Evolutionary conservation across 2,113 vertebrate genomes (phyloP).

Genomic region (Phainopepla nitens): DNA sequence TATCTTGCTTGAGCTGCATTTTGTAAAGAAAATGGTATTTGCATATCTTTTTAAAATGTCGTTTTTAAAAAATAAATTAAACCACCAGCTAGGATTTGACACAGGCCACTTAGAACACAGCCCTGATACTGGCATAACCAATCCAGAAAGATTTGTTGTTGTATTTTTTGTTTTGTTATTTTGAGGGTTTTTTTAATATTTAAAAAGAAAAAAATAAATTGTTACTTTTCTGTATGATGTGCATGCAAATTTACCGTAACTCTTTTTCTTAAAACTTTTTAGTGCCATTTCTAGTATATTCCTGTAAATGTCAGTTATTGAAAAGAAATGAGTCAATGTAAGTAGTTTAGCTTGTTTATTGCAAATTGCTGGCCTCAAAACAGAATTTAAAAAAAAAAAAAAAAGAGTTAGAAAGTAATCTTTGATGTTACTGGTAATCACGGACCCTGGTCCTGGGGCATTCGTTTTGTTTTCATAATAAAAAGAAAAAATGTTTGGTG

Average conservation of each 20-base stretch:
- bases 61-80: constrained; percentile 11
- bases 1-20: constrained; percentile 22
- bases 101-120: neutral
- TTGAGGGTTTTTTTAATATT: constrained; percentile 82
- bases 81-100: neutral
- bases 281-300: constrained; percentile 86
- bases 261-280: constrained; percentile 86
- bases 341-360: constrained; percentile 82
- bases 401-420: constrained; percentile 74
- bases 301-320: constrained; percentile 85
- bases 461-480: constrained; percentile 94
- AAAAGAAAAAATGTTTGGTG: constrained; percentile 72
- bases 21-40: constrained; percentile 29
- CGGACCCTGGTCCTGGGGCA: constrained; percentile 82
- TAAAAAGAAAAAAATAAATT: constrained; percentile 54
- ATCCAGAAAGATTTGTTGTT: constrained; percentile 42
- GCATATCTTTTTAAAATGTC: constrained; percentile 34
- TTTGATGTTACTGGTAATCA: constrained; percentile 90
- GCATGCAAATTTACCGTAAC: constrained; percentile 92
- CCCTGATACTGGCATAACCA: constrained; percentile 28
- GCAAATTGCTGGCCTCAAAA: constrained; percentile 74
- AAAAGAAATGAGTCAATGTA: constrained; percentile 73
- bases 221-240: constrained; percentile 89
- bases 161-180: constrained; percentile 28
- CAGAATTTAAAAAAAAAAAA: constrained; percentile 16